Evolutionary conservation across 2,113 vertebrate genomes (phyloP).

Genomic region (Picathartes gymnocephalus): DNA sequence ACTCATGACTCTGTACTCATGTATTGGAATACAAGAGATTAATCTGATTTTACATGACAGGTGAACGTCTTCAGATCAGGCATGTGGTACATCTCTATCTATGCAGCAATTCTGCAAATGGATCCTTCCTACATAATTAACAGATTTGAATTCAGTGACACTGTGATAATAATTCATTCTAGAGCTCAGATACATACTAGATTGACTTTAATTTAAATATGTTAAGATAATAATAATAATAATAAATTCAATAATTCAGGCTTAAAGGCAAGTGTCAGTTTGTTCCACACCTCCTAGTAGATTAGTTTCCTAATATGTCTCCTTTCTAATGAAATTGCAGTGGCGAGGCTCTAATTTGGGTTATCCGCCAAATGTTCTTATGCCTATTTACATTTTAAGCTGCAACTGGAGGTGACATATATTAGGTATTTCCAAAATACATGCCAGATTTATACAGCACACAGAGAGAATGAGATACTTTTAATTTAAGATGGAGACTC

Average conservation of each 20-base stretch:
- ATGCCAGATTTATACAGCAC: neutral
- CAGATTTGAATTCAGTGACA: slow-evolving; percentile 16
- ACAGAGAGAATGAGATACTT: neutral
- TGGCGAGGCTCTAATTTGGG: neutral
- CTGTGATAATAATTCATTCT: slow-evolving; percentile 16
- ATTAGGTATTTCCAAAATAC: slow-evolving; percentile 1
- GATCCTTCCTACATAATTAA: slow-evolving; percentile 32
- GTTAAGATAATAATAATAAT: neutral
- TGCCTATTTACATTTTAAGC: neutral
- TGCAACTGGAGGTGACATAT: slow-evolving; percentile 1
- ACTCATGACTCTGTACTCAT: neutral
- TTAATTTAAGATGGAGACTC: neutral
- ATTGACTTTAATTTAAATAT: slow-evolving; percentile 36
- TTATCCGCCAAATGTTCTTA: slow-evolving; percentile 24
- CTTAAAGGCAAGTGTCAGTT: slow-evolving; percentile 24
- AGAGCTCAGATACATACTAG: slow-evolving; percentile 20
- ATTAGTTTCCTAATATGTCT: slow-evolving; percentile 3
- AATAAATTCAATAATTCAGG: slow-evolving; percentile 26
- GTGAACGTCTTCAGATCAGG: neutral
- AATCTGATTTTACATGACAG: slow-evolving; percentile 31
- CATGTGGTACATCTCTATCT: neutral
- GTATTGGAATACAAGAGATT: slow-evolving; percentile 12
- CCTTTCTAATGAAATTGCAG: neutral
- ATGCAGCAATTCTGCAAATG: neutral
- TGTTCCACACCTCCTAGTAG: neutral